A percentile compares a stretch with the other conserved stretches of the same genome.
Conservation (phyloP, 2,113 vertebrate species). For the Tautogolabrus adspersus region DNA sequence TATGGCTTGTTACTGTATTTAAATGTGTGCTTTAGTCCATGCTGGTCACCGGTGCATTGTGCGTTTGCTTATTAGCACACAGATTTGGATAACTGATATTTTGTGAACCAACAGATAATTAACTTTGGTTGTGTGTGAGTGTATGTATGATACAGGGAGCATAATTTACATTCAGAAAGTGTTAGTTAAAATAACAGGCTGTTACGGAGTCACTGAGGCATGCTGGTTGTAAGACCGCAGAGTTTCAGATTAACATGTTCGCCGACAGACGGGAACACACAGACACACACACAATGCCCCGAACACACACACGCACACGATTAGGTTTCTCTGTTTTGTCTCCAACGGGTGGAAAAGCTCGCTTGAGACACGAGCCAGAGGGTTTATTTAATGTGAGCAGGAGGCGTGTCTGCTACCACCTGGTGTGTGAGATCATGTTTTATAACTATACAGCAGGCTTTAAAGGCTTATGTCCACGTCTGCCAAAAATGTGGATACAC, state of each 20-base stretch:
- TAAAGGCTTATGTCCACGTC: conserved; percentile 56
- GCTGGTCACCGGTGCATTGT: neutral
- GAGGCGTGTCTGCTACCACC: conserved; percentile 49
- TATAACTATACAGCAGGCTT: conserved; percentile 47
- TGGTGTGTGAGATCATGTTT: conserved; percentile 63
- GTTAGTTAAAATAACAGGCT: conserved; percentile 56
- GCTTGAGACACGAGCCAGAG: conserved; percentile 15
- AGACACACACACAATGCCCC: conserved; percentile 4
- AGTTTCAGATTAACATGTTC: conserved; percentile 36
- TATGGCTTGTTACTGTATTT: neutral
- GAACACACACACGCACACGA: conserved; percentile 15
- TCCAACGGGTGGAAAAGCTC: conserved; percentile 20
- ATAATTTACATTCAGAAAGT: conserved; percentile 37
- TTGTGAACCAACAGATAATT: conserved; percentile 30
- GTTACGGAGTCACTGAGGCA: conserved; percentile 37
- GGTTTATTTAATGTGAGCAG: conserved; percentile 36
- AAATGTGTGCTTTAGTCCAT: neutral
- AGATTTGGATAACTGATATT: conserved; percentile 33
- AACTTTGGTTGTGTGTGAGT: conserved; percentile 18
- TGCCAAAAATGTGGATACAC: conserved; percentile 10
- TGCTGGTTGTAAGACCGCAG: conserved; percentile 41
- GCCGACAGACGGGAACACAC: conserved; percentile 14
- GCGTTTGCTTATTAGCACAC: conserved; percentile 19
- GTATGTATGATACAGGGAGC: neutral
- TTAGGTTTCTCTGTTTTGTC: conserved; percentile 26